Evolutionary conservation across 2,113 vertebrate species (phyloP).

Genomic region (Neomonachus schauinslandi): DNA sequence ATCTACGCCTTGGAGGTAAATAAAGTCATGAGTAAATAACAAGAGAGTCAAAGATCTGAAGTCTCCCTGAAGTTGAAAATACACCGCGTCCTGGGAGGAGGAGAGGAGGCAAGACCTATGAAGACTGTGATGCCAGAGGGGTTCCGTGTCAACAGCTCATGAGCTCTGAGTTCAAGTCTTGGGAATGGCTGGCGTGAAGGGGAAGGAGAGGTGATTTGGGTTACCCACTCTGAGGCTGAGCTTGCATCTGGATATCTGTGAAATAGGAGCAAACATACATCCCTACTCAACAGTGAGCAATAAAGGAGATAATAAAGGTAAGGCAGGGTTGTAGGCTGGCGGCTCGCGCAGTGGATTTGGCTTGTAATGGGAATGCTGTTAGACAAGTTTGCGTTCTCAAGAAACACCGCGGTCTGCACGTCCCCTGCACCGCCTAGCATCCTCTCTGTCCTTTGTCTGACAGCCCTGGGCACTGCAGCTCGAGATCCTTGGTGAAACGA

Average conservation of each 20-base stretch:
- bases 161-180: not conserved
- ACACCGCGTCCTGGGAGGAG: rapidly evolving
- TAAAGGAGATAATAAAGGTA: not conserved
- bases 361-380: rapidly evolving
- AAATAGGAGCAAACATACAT: not conserved
- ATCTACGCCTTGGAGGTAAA: not conserved
- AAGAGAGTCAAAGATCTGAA: not conserved
- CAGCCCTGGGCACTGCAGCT: not conserved
- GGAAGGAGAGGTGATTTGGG: not conserved
- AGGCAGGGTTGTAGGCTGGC: not conserved
- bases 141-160: rapidly evolving
- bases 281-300: no score
- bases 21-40: not conserved
- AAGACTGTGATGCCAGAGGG: rapidly evolving
- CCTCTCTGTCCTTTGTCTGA: no score
- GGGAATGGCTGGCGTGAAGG: rapidly evolving
- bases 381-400: not conserved
- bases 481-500: not conserved
- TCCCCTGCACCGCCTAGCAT: rapidly evolving
- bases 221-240: not conserved
- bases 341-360: rapidly evolving
- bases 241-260: not conserved
- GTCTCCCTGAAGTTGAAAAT: not conserved
- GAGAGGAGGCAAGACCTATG: rapidly evolving
- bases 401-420: rapidly evolving